These are phyloP conservation scores for Triops cancriformis DNA, from an alignment of 1,140 invertebrate genomes.

Conservation along the genomic window DNA sequence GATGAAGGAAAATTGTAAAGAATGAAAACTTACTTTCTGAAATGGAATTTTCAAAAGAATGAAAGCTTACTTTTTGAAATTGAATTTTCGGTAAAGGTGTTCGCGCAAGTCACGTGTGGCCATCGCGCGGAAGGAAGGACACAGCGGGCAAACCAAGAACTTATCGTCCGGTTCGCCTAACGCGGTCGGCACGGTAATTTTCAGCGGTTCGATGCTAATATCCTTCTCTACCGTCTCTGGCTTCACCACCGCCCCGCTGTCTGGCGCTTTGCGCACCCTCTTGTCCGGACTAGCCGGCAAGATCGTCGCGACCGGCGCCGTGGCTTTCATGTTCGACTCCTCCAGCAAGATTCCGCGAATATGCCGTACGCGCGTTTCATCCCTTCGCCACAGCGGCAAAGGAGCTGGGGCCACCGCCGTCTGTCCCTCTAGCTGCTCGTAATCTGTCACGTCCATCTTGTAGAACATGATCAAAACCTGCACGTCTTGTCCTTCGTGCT, in stretches of 20 bases:
- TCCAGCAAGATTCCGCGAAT: conserved; percentile 52
- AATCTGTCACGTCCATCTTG: conserved; percentile 31
- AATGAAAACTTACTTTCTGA: too few relatives aligned
- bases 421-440: conserved; percentile 27
- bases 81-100: conserved; percentile 48
- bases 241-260: not conserved
- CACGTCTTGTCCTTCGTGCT: conserved; percentile 40
- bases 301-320: conserved; percentile 27
- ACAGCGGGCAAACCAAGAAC: conserved; percentile 47
- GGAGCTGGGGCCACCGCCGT: conserved; percentile 38
- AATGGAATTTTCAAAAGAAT: conserved; percentile 16
- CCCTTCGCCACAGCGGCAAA: conserved; percentile 51
- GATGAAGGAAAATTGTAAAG: too few relatives aligned
- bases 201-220: conserved; percentile 28
- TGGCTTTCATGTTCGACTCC: conserved; percentile 39
- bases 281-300: conserved; percentile 28
- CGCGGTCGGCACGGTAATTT: conserved; percentile 36
- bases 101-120: conserved; percentile 45
- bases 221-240: conserved; percentile 26
- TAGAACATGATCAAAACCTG: conserved; percentile 34
- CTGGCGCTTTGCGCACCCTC: conserved; percentile 5
- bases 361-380: conserved; percentile 47
- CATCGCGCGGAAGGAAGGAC: conserved; percentile 43
- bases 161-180: conserved; percentile 40
- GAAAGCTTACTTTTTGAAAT: conserved; percentile 42